Conservation (phyloP, 1,140 invertebrate species). For the Homarus americanus region DNA sequence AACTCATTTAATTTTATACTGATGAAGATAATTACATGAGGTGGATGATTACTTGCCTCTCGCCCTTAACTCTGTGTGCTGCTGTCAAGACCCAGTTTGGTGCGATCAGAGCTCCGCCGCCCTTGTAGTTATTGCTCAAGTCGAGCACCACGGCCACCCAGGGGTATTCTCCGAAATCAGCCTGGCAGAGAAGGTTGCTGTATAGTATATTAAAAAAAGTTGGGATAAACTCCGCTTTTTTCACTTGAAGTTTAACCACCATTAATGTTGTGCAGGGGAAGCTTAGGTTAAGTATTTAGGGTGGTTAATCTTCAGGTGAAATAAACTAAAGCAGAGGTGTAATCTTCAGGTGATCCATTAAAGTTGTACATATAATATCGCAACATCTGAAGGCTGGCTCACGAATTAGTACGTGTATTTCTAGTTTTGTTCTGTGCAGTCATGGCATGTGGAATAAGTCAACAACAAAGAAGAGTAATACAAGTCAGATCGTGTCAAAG, state of each 20-base stretch:
- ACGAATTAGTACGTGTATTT: too few relatives aligned
- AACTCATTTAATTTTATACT: too few relatives aligned
- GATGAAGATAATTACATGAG: too few relatives aligned
- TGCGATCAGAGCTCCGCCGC: slow-evolving; percentile 84
- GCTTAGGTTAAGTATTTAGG: too few relatives aligned
- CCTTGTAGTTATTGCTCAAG: slow-evolving; percentile 81
- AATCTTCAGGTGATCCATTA: too few relatives aligned
- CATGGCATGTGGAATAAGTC: background rate
- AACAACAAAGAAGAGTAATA: background rate
- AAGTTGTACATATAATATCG: too few relatives aligned
- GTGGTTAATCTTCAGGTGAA: too few relatives aligned
- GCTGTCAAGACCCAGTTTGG: slow-evolving; percentile 84
- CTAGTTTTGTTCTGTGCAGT: background rate
- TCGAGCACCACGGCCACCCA: slow-evolving; percentile 80
- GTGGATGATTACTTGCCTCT: background rate
- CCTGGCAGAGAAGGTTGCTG: slow-evolving; percentile 48
- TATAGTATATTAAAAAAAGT: background rate
- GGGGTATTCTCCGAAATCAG: slow-evolving; percentile 78
- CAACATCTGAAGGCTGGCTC: too few relatives aligned
- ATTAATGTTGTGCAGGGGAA: too few relatives aligned
- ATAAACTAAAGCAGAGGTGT: too few relatives aligned
- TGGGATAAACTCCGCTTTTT: too few relatives aligned
- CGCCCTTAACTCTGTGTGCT: slow-evolving; percentile 82
- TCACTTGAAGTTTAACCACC: too few relatives aligned
- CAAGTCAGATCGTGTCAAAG: background rate